These are phyloP conservation scores for Chrysolina haemoptera DNA, from an alignment of 2,888 invertebrate species.

Conservation along the genomic window DNA sequence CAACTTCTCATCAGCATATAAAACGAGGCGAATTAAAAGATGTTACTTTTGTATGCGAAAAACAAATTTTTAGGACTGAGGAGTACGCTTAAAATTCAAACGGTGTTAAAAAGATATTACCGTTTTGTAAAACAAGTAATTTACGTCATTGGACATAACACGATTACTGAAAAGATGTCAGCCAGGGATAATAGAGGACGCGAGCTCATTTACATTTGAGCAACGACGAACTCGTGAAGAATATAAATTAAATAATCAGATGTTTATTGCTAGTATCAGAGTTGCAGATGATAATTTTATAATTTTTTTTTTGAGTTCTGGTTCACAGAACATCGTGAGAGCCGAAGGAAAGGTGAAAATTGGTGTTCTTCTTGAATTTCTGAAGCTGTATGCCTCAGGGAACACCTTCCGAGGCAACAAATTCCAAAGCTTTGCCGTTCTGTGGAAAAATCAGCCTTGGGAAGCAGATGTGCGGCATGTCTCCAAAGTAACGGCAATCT, in stretches of 20 bases:
- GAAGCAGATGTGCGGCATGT: too few relatives aligned
- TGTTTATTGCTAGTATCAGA: constrained; percentile 4
- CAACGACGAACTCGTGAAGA: constrained; percentile 27
- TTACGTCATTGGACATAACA: constrained; percentile 41
- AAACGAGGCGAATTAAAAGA: constrained; percentile 7
- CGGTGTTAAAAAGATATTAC: constrained; percentile 23
- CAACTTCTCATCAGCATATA: not conserved
- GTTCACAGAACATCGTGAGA: too few relatives aligned
- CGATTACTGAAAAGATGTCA: constrained; percentile 41
- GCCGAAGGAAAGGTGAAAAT: too few relatives aligned
- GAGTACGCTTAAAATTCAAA: constrained; percentile 33
- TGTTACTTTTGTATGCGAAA: not conserved
- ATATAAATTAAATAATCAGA: constrained; percentile 34
- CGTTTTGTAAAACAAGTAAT: constrained; percentile 34
- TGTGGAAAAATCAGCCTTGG: too few relatives aligned
- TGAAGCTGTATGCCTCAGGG: too few relatives aligned
- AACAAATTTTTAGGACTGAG: constrained; percentile 9
- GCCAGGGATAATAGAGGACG: constrained; percentile 38
- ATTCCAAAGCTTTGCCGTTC: too few relatives aligned
- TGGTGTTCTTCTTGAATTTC: too few relatives aligned
- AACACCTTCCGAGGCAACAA: too few relatives aligned
- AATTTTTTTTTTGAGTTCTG: too few relatives aligned
- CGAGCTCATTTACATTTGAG: constrained; percentile 38
- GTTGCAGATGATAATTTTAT: not conserved
- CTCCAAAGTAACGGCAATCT: too few relatives aligned